A percentile compares a stretch with the other conserved stretches of the same genome.
Conservation (phyloP, 2,888 invertebrate genomes). For the Amorpha juglandis region DNA sequence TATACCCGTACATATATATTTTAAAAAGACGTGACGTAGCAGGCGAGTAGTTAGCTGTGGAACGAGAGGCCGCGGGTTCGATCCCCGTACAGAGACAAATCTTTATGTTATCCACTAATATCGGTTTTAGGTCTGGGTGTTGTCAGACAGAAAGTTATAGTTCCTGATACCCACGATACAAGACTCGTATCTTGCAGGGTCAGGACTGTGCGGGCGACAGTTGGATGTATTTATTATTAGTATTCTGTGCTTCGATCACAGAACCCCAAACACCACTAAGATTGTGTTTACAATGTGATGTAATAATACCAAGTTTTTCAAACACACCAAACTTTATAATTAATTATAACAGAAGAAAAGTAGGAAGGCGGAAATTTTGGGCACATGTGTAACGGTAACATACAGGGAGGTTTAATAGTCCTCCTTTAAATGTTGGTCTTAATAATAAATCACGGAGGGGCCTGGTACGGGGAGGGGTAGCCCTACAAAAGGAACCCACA, state of each 20-base stretch:
- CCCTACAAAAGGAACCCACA: no score
- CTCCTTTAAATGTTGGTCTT: not conserved
- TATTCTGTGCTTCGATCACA: no score
- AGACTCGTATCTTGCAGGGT: no score
- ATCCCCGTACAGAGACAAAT: no score
- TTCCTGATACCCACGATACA: no score
- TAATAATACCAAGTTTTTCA: slow-evolving; percentile 3
- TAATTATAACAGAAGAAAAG: slow-evolving; percentile 8
- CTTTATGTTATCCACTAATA: no score
- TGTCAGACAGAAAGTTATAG: no score
- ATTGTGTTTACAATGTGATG: not conserved
- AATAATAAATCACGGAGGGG: not conserved
- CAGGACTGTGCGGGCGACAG: no score
- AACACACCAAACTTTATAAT: slow-evolving; percentile 9
- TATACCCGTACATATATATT: not conserved
- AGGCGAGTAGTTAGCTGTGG: no score
- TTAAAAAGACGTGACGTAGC: not conserved
- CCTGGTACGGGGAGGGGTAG: not conserved
- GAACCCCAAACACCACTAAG: not conserved
- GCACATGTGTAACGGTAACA: slow-evolving; percentile 7
- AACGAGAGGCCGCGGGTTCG: no score
- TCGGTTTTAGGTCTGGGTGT: no score
- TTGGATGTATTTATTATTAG: no score
- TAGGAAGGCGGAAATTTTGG: slow-evolving; percentile 23
- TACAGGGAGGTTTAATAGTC: not conserved